Evolutionary conservation across 2,888 invertebrate species (phyloP).

Genomic region (Pardosa pseudoannulata): DNA sequence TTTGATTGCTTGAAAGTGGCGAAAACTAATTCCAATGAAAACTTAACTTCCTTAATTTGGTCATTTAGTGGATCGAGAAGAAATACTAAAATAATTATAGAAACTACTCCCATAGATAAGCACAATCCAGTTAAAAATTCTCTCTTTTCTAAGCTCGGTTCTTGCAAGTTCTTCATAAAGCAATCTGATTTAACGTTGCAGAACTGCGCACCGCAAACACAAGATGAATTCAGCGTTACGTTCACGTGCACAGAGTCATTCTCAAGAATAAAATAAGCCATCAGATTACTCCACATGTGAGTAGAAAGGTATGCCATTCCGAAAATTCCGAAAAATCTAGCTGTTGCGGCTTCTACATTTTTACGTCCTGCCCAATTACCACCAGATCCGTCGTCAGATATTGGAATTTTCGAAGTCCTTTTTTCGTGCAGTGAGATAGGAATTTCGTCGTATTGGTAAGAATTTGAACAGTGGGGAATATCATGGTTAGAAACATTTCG

Average conservation of each 20-base stretch:
- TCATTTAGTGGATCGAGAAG: slow-evolving; percentile 90
- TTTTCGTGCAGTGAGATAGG: no score
- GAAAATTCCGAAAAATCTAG: slow-evolving; percentile 98
- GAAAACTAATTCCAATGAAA: slow-evolving; percentile 81
- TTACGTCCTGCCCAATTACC: neutral
- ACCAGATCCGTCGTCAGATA: no score
- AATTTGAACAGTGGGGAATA: no score
- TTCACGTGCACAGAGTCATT: neutral
- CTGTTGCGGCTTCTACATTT: slow-evolving; percentile 80
- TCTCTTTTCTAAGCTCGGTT: slow-evolving; percentile 90
- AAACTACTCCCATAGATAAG: slow-evolving; percentile 89
- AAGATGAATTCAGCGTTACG: neutral
- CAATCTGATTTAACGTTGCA: slow-evolving; percentile 22
- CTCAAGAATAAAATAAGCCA: slow-evolving; percentile 83
- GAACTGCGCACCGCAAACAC: slow-evolving; percentile 18
- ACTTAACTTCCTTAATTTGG: neutral
- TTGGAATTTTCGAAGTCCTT: no score
- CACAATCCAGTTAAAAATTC: slow-evolving; percentile 93
- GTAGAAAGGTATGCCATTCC: slow-evolving; percentile 98
- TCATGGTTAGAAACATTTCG: no score
- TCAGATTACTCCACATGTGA: slow-evolving; percentile 96
- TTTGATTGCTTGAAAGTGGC: slow-evolving; percentile 94
- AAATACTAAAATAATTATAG: slow-evolving; percentile 89
- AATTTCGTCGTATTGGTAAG: no score
- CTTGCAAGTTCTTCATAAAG: slow-evolving; percentile 82